Conservation (phyloP, 2,113 vertebrate genomes). For the Capreolus pygargus region DNA sequence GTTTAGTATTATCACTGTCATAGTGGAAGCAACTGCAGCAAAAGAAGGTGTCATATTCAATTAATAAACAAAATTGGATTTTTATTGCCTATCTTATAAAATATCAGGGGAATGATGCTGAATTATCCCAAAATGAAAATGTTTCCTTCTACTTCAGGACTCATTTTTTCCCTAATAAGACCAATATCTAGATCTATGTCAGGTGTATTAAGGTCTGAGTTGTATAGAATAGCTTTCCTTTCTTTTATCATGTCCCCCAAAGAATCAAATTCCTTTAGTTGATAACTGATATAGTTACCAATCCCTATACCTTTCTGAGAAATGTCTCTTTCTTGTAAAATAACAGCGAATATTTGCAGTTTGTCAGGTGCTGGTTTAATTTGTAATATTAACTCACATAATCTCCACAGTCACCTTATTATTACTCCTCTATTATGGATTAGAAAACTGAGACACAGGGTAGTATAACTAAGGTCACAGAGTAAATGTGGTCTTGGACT, state of each 20-base stretch:
- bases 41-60: not conserved
- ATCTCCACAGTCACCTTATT: not conserved
- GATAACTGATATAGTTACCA: not conserved
- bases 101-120: not conserved
- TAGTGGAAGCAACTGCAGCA: not conserved
- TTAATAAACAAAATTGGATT: constrained; percentile 45
- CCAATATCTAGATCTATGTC: not conserved
- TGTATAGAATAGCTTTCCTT: not conserved
- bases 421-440: not conserved
- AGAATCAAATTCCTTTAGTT: not conserved
- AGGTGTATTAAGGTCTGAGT: not conserved
- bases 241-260: not conserved
- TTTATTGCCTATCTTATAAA: not conserved
- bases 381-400: not conserved
- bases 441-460: not conserved
- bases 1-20: not conserved
- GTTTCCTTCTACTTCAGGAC: not conserved
- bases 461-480: not conserved
- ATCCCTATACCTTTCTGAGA: not conserved
- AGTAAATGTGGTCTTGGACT: not conserved
- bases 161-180: not conserved
- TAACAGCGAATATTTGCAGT: not conserved
- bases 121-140: not conserved
- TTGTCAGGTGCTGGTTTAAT: not conserved
- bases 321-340: not conserved